phyloP scores from a whole-genome alignment of 2,888 invertebrate species.

The Brenthis hecate region DNA sequence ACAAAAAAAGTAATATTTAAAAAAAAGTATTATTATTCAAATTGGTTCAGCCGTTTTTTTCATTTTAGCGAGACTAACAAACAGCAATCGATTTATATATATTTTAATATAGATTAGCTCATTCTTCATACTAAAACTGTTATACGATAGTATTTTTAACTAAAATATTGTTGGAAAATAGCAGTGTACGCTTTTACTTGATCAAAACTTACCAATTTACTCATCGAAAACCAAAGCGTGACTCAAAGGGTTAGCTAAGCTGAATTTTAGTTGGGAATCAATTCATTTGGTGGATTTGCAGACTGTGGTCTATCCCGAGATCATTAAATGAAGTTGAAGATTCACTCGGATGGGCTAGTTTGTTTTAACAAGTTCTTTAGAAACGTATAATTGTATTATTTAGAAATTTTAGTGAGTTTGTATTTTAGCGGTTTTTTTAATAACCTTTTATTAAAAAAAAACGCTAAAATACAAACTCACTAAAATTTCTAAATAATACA shows the following conservation, averaged over 20 bases:
- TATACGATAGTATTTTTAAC: background rate
- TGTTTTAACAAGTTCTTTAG: slow-evolving; percentile 5
- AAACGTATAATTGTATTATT: background rate
- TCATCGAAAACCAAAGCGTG: slow-evolving; percentile 38
- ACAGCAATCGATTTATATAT: too few relatives aligned
- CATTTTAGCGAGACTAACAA: too few relatives aligned
- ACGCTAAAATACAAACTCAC: too few relatives aligned
- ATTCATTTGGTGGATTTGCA: slow-evolving; percentile 61
- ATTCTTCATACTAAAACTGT: background rate
- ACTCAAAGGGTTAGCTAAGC: slow-evolving; percentile 41
- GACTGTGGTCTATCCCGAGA: slow-evolving; percentile 52
- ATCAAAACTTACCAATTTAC: slow-evolving; percentile 37
- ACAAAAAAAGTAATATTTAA: too few relatives aligned
- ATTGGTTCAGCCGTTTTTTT: too few relatives aligned
- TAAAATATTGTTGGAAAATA: slow-evolving; percentile 9
- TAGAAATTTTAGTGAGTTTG: background rate
- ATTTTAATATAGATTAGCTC: too few relatives aligned
- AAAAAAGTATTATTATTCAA: too few relatives aligned
- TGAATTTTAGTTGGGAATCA: slow-evolving; percentile 51
- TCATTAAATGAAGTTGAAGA: slow-evolving; percentile 61
- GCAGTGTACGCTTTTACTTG: slow-evolving; percentile 15
- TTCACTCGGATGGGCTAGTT: slow-evolving; percentile 33
- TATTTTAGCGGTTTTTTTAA: background rate
- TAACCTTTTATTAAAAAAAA: too few relatives aligned
- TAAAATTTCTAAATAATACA: too few relatives aligned